Evolutionary conservation across 2,113 vertebrate species (phyloP).

Genomic region (Proteles cristata): DNA sequence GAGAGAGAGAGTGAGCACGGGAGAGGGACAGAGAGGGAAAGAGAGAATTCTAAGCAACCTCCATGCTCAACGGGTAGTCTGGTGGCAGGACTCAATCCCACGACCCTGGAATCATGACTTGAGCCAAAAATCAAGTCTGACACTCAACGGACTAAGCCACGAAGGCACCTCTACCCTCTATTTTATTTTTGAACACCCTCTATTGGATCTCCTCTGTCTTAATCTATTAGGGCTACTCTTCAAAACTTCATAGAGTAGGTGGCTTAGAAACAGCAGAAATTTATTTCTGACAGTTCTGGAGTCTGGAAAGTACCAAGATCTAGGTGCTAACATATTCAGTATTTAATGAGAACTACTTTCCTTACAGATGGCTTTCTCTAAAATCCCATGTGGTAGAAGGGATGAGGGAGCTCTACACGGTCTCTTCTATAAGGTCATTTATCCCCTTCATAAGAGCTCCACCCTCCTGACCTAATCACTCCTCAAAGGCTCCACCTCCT

Average conservation of each 20-base stretch:
- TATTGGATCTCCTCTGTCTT: background rate
- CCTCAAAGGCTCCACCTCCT: background rate
- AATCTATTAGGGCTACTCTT: background rate
- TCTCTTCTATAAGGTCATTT: background rate
- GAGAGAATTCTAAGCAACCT: too few relatives aligned
- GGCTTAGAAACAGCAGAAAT: background rate
- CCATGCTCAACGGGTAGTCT: too few relatives aligned
- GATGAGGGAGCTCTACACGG: background rate
- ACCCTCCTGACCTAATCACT: background rate
- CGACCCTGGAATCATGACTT: too few relatives aligned
- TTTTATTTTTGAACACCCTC: background rate
- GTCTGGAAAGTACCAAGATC: background rate
- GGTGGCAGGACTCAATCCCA: too few relatives aligned
- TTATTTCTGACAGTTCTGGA: background rate
- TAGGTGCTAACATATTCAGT: background rate
- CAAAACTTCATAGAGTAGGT: background rate
- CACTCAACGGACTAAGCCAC: too few relatives aligned
- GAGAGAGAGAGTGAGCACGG: too few relatives aligned
- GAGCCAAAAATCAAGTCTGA: too few relatives aligned
- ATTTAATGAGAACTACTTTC: background rate
- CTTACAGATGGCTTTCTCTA: too few relatives aligned
- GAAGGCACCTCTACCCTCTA: background rate
- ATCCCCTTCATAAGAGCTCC: background rate
- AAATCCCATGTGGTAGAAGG: background rate
- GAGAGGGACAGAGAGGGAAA: too few relatives aligned